A percentile compares a stretch with the other conserved stretches of the same genome.
Evolutionary conservation across 2,113 vertebrate species (phyloP).

Genomic region (Sardina pilchardus): DNA sequence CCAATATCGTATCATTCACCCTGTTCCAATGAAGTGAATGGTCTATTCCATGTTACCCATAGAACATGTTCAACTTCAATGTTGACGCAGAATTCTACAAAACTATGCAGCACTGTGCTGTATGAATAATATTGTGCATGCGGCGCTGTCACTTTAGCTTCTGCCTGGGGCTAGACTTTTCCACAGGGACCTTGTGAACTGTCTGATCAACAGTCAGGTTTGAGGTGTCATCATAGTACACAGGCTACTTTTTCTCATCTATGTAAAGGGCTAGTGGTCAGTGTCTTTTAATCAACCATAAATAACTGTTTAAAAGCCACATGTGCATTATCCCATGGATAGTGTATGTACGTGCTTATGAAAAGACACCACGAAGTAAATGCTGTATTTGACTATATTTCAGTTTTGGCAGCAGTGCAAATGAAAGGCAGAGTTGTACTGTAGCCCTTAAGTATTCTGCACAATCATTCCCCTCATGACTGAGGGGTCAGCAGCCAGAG

Average conservation of each 20-base stretch:
- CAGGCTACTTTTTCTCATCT: too few species aligned
- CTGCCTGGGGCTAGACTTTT: neutral
- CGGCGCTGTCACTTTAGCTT: neutral
- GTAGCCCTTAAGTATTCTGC: neutral
- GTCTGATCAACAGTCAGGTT: too few species aligned
- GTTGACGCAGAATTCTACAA: neutral
- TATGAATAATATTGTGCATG: neutral
- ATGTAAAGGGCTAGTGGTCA: neutral
- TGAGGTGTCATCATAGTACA: too few species aligned
- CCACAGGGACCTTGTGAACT: neutral
- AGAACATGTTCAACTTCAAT: too few species aligned
- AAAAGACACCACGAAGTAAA: neutral
- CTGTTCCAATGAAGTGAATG: neutral
- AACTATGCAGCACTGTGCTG: neutral
- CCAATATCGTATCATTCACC: neutral
- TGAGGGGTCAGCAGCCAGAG: neutral
- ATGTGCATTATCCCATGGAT: neutral
- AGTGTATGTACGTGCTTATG: neutral
- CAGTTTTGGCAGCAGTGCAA: neutral
- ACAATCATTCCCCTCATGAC: neutral
- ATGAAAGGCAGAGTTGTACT: neutral
- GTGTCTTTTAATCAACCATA: neutral
- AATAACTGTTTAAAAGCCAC: neutral
- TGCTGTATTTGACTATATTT: neutral
- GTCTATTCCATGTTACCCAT: neutral